phyloP scores from a whole-genome alignment of 2,888 invertebrate genomes.

The Micoletzkya japonica region DNA sequence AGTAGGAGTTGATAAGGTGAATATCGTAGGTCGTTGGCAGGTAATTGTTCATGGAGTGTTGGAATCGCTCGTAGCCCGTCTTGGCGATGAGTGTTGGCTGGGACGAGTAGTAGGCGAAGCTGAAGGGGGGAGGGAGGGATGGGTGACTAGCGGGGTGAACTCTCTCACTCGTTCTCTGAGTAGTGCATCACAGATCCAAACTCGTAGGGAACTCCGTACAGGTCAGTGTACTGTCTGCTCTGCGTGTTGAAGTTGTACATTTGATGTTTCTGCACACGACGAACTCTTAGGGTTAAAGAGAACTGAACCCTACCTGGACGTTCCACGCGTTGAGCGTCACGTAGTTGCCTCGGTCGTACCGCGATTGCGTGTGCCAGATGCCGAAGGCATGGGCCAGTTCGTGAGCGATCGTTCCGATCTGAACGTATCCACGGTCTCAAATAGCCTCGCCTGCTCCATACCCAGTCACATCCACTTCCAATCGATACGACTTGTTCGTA shows the following conservation, averaged over 20 bases:
- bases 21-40: conserved; percentile 24
- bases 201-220: conserved; percentile 27
- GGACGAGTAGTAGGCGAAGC: conserved; percentile 16
- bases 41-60: conserved; percentile 22
- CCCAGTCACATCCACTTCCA: conserved; percentile 29
- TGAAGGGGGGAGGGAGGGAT: background rate
- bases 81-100: conserved; percentile 20
- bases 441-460: background rate
- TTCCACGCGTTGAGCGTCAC: conserved; percentile 22
- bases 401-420: conserved; percentile 28
- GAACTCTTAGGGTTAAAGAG: too few relatives aligned
- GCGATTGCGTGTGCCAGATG: conserved; percentile 27
- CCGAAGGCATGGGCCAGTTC: conserved; percentile 24
- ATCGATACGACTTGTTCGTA: conserved; percentile 24
- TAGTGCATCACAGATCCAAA: conserved; percentile 28
- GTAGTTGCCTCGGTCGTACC: conserved; percentile 26
- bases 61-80: conserved; percentile 21
- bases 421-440: background rate
- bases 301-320: conserved; percentile 8
- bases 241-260: conserved; percentile 25
- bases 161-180: conserved; percentile 18
- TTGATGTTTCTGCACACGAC: background rate
- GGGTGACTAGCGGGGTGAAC: background rate
- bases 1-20: conserved; percentile 25
- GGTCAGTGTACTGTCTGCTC: conserved; percentile 9